Percentiles rank a stretch among this genome's conserved stretches.
Evolutionary conservation across 2,888 invertebrate species (phyloP).

Genomic region (Steinernema scapterisci): DNA sequence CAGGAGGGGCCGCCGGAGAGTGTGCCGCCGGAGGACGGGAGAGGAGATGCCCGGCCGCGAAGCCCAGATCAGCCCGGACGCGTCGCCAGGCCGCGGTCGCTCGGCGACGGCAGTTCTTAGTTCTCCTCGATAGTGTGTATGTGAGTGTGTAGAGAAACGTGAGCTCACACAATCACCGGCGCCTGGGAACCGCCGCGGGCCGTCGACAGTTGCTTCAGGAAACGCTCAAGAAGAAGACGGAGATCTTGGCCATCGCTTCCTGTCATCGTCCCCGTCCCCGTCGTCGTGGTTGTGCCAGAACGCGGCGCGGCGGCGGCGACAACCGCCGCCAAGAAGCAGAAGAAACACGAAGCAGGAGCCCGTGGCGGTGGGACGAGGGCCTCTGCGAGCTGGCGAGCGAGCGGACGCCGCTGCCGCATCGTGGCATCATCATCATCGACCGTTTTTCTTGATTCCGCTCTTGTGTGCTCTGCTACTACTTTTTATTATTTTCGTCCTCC

Average conservation of each 20-base stretch:
- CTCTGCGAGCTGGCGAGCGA: no score
- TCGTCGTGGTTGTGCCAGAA: background rate
- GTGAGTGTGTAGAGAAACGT: constrained; percentile 33
- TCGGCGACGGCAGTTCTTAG: background rate
- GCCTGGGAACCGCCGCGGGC: background rate
- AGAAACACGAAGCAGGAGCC: background rate
- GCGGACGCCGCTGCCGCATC: no score
- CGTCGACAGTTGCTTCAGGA: constrained; percentile 17
- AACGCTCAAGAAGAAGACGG: background rate
- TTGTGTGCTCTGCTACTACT: constrained; percentile 15
- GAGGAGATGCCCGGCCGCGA: background rate
- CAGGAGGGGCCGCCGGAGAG: no score
- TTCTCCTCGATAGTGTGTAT: constrained; percentile 13
- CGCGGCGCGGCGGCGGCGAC: background rate
- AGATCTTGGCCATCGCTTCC: no score
- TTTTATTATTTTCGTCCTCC: background rate
- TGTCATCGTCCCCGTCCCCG: background rate
- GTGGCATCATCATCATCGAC: constrained; percentile 14
- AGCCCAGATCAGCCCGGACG: background rate
- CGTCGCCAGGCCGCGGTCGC: background rate
- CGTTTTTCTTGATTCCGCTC: constrained; percentile 19
- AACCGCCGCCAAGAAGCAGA: no score
- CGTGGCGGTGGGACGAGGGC: no score
- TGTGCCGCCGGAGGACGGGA: no score
- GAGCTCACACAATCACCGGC: constrained; percentile 22